Evolutionary conservation across 2,113 vertebrate genomes (phyloP).

Genomic region (Elephas maximus): DNA sequence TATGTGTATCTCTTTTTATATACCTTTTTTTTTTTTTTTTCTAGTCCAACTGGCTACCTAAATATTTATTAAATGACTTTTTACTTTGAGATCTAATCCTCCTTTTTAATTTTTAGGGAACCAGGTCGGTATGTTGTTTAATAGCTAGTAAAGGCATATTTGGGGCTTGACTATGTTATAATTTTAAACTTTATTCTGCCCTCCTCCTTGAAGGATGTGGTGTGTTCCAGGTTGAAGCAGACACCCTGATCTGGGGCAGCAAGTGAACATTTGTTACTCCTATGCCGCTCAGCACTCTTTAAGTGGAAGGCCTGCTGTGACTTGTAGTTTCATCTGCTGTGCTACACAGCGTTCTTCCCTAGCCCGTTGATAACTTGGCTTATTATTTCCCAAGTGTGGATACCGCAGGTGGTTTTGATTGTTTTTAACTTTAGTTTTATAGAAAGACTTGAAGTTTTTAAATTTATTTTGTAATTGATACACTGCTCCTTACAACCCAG

Average conservation of each 20-base stretch:
- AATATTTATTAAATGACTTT: constrained; percentile 27
- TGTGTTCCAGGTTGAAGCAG: not conserved
- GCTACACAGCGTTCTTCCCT: not conserved
- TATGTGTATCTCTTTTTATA: not conserved
- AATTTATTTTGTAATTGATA: not conserved
- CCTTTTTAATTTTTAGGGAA: constrained; percentile 16
- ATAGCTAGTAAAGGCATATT: constrained; percentile 27
- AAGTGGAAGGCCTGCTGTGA: not conserved
- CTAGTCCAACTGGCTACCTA: not conserved
- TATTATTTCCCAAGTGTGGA: not conserved
- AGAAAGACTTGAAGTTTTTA: constrained; percentile 33
- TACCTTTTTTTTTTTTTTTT: not conserved
- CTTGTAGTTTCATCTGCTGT: not conserved
- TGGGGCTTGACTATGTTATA: not conserved
- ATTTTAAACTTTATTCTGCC: not conserved
- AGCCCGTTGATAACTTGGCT: not conserved
- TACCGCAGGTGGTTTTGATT: not conserved
- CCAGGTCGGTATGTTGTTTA: constrained; percentile 7
- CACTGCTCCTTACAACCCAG: not conserved
- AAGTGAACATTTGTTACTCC: not conserved
- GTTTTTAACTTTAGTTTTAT: constrained; percentile 45
- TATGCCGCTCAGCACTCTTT: not conserved
- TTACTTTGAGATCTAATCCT: not conserved
- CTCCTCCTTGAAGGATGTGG: not conserved
- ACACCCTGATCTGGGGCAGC: not conserved